Base-by-base conservation (phyloP, 1,140 invertebrate genomes). In the Dreissena rostriformis region DNA sequence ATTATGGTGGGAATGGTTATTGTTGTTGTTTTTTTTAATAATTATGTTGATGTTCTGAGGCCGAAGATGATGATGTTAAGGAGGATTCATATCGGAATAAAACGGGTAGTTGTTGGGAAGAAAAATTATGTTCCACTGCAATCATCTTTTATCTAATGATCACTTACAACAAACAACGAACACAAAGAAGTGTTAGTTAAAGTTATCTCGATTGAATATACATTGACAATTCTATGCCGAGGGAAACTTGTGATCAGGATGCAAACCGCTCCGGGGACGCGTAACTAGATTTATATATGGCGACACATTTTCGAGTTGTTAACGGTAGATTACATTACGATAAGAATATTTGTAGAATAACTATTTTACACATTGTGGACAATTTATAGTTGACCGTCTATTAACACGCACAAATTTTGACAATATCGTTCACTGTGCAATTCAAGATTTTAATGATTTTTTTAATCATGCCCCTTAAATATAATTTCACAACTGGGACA, bases 381-480 rank as follows among this genome's bases (percentile, higher is more conserved):
- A 70, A 70, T 49, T 29, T 70, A 22, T 39, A 14, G 67, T 70
- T n/a, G 75, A 67, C 39, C 51, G 66, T n/a, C 14, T 78, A 14
- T n/a, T 78, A n/a, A 67, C 75, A 22, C n/a, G 15, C 24, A 22
- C n/a, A 14, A 57, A 76, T 76, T 76, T 76, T 24, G 24, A 76
- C 0, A 7, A 28, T n/a, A 28, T 76, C 19, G 12, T 1, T 0
- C 6, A 63, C 26, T 76, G 61, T 63, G 14, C 10, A 17, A 49
- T 76, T 28, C 19, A 61, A 63, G 28, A 76, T 39, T 76, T 76
- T n/a, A 76, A 61, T 63, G 12, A 1, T 7, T 65, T 57, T 39
- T 76, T 28, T 19, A 76, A 76, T 24, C 73, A 61, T 39, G 73
- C 53, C 6, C 53, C 53, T 8, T 39, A 39, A 39, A 5, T 39